Conservation (phyloP, 2,888 invertebrate genomes). For the Zygogramma bicolorata region DNA sequence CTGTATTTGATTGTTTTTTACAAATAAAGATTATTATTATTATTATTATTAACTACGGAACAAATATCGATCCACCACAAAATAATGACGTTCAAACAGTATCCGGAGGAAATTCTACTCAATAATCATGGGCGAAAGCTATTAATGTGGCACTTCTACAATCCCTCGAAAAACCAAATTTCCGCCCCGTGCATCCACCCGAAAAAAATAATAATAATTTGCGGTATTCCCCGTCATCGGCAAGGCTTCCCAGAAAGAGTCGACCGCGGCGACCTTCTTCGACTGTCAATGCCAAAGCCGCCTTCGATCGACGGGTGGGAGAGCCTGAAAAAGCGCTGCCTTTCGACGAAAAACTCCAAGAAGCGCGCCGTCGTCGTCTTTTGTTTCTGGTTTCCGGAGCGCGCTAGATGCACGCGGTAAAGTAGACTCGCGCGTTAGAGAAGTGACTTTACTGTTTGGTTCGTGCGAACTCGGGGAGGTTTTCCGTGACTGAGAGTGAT, state of each 20-base stretch:
- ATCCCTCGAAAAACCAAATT: too few relatives aligned
- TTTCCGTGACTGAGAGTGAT: background rate
- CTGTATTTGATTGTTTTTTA: too few relatives aligned
- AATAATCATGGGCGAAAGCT: too few relatives aligned
- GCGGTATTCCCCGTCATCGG: background rate
- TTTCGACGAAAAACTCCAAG: slow-evolving; percentile 32
- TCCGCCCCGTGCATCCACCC: too few relatives aligned
- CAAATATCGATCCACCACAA: too few relatives aligned
- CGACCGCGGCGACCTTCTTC: slow-evolving; percentile 25
- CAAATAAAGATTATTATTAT: too few relatives aligned
- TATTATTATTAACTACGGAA: too few relatives aligned
- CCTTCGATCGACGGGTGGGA: slow-evolving; percentile 34
- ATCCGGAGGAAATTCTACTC: too few relatives aligned
- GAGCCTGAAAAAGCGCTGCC: slow-evolving; percentile 33
- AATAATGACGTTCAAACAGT: too few relatives aligned
- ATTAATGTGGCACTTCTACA: too few relatives aligned
- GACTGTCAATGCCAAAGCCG: slow-evolving; percentile 42
- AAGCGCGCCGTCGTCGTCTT: slow-evolving; percentile 20
- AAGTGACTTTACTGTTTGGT: slow-evolving; percentile 13
- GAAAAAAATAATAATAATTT: too few relatives aligned
- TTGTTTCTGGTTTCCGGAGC: background rate
- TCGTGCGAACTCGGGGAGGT: background rate
- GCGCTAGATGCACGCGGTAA: background rate
- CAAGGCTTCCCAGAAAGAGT: background rate
- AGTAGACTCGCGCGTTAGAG: slow-evolving; percentile 12